A percentile compares a stretch with the other conserved stretches of the same genome.
These are phyloP conservation scores for Actias luna DNA, from an alignment of 2,888 invertebrate species.

Conservation along the genomic window DNA sequence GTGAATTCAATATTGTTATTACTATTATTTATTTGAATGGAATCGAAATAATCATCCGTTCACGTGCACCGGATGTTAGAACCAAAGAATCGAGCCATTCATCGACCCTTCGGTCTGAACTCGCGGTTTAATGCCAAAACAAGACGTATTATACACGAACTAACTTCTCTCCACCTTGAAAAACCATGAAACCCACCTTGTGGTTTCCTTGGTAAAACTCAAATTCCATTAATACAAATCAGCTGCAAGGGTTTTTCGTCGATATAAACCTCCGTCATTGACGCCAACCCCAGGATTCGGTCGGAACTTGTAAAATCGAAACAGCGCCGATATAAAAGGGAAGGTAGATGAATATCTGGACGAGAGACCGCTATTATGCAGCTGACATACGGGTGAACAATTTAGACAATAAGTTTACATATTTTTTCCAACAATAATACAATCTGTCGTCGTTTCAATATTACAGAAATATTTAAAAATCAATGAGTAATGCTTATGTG, in stretches of 20 bases:
- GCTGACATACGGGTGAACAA: conserved; percentile 41
- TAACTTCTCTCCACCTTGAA: conserved; percentile 13
- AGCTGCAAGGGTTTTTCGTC: conserved; percentile 7
- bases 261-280: conserved; percentile 47
- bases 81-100: conserved; percentile 64
- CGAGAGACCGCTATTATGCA: conserved; percentile 67
- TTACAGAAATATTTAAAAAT: too few species aligned
- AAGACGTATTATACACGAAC: conserved; percentile 50
- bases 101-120: conserved; percentile 57
- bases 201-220: conserved; percentile 33
- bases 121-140: conserved; percentile 68
- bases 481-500: too few species aligned
- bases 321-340: conserved; percentile 70
- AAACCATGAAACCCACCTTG: conserved; percentile 19
- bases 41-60: conserved; percentile 45
- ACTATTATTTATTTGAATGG: conserved; percentile 36
- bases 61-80: conserved; percentile 75
- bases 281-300: conserved; percentile 51
- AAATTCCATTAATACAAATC: conserved; percentile 31
- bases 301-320: conserved; percentile 72
- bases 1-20: conserved; percentile 54
- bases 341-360: conserved; percentile 71
- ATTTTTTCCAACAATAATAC: too few species aligned
- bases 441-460: too few species aligned
- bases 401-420: conserved; percentile 20